Percentiles rank a stretch among this genome's conserved stretches.
Evolutionary conservation across 2,888 invertebrate species (phyloP).

Genomic region (Dascillus cervinus): DNA sequence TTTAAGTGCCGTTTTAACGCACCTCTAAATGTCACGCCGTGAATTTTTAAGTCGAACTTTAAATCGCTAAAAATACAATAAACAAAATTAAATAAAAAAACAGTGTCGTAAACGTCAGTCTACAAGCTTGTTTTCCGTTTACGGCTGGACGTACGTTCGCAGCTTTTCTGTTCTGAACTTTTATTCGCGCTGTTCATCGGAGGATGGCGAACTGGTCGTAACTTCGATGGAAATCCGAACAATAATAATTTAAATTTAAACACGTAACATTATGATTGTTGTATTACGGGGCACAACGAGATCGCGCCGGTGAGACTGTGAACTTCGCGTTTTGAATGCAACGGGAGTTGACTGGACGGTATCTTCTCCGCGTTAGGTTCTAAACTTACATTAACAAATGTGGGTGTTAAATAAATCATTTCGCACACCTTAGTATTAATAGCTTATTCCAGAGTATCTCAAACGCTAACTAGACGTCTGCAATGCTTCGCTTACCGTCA

Average conservation of each 20-base stretch:
- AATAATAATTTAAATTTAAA: conserved; percentile 38
- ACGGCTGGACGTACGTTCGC: conserved; percentile 21
- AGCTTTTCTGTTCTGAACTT: conserved; percentile 2
- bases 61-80: conserved; percentile 36
- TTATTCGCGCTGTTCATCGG: conserved; percentile 3
- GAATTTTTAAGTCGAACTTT: conserved; percentile 34
- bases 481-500: no score
- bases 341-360: conserved; percentile 11
- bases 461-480: conserved; percentile 25
- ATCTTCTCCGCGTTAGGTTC: no score
- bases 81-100: conserved; percentile 35
- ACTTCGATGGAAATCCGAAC: conserved; percentile 22
- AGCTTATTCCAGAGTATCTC: conserved; percentile 29
- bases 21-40: conserved; percentile 42
- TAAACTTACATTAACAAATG: conserved; percentile 30
- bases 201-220: conserved; percentile 13
- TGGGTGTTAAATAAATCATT: conserved; percentile 37
- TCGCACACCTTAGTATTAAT: conserved; percentile 31
- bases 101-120: conserved; percentile 37
- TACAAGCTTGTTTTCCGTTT: conserved; percentile 18
- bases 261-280: conserved; percentile 35
- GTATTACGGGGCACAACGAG: conserved; percentile 27
- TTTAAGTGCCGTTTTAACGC: conserved; percentile 44
- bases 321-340: conserved; percentile 9
- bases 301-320: conserved; percentile 22